Evolutionary conservation across 2,888 invertebrate species (phyloP).

Genomic region (Ectobius pallidus): DNA sequence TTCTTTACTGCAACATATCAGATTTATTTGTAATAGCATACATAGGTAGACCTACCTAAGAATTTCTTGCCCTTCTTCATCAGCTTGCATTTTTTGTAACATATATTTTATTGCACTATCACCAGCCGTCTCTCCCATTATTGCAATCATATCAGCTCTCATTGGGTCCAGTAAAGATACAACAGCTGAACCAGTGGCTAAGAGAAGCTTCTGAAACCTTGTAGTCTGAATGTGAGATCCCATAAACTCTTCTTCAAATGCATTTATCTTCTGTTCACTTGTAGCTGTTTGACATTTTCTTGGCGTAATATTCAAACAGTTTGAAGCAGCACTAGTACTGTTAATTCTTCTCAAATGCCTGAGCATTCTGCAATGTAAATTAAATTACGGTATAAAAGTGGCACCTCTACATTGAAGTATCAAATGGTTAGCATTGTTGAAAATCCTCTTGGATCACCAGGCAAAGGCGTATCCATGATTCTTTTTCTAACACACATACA

Average conservation of each 20-base stretch:
- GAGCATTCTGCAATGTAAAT: conserved; percentile 22
- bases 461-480: too few species aligned
- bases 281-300: not conserved
- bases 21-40: too few species aligned
- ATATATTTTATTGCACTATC: conserved; percentile 72
- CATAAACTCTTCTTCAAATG: conserved; percentile 67
- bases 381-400: too few species aligned
- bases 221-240: conserved; percentile 69
- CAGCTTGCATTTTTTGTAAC: conserved; percentile 73
- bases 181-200: conserved; percentile 87
- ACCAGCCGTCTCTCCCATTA: conserved; percentile 91
- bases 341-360: not conserved
- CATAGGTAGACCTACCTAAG: too few species aligned
- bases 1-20: too few species aligned
- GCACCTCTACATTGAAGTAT: too few species aligned
- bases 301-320: not conserved
- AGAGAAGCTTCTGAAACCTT: conserved; percentile 74
- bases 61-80: conserved; percentile 79
- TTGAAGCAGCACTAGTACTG: not conserved
- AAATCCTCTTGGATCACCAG: too few species aligned
- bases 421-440: too few species aligned
- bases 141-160: conserved; percentile 91
- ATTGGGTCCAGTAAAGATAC: conserved; percentile 80
- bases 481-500: too few species aligned
- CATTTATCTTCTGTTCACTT: not conserved